A percentile compares a stretch with the other conserved stretches of the same genome.
phyloP scores from a whole-genome alignment of 1,140 invertebrate genomes.

The Pseudomyrmex dendroicus region DNA sequence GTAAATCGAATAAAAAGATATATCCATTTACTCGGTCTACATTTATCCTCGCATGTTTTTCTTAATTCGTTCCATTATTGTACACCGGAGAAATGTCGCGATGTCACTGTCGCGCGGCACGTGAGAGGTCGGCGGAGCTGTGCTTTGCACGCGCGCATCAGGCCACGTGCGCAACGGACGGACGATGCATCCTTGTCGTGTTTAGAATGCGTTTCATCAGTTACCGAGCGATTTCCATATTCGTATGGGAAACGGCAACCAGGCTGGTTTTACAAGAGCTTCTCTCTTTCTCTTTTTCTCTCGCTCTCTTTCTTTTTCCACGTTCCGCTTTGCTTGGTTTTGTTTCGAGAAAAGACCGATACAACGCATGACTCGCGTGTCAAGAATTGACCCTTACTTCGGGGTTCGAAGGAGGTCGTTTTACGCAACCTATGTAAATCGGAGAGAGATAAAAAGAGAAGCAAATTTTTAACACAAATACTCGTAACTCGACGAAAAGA shows the following conservation, averaged over 20 bases:
- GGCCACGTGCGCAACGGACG: conserved; percentile 45
- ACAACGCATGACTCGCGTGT: conserved; percentile 29
- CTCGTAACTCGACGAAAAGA: too few relatives aligned
- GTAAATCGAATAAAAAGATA: too few relatives aligned
- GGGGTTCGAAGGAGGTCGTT: conserved; percentile 28
- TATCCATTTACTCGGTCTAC: too few relatives aligned
- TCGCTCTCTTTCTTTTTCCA: not conserved
- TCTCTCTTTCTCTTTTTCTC: not conserved
- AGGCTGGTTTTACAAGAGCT: conserved; percentile 49
- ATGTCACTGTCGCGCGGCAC: conserved; percentile 2
- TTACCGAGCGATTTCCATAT: conserved; percentile 56
- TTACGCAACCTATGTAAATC: conserved; percentile 27
- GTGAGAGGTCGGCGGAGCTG: not conserved
- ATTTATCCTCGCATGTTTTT: not conserved
- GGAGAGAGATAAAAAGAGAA: too few relatives aligned
- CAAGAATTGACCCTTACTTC: conserved; percentile 29
- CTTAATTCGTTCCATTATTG: not conserved
- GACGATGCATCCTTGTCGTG: conserved; percentile 50
- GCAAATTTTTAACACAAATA: too few relatives aligned
- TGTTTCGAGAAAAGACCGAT: not conserved
- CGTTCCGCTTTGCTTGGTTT: conserved; percentile 1
- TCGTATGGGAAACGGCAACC: conserved; percentile 46
- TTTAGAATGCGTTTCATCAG: conserved; percentile 57
- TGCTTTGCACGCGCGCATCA: conserved; percentile 31
- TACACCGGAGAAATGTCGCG: not conserved